Evolutionary conservation across 2,113 vertebrate genomes (phyloP).

Genomic region (Tor tambroides): DNA sequence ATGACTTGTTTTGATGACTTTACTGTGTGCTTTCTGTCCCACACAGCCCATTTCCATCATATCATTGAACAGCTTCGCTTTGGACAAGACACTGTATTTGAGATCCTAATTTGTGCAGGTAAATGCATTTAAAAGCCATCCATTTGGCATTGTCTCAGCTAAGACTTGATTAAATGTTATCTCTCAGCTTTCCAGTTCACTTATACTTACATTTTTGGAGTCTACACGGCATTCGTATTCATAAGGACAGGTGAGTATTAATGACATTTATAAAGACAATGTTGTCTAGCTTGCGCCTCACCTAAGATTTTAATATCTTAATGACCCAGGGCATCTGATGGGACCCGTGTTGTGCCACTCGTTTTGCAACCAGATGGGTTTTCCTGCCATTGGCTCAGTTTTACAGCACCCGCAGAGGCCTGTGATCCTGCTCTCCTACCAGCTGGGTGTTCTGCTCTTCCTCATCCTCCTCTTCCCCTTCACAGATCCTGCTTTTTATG

Average conservation of each 20-base stretch:
- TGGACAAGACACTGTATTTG: slow-evolving; percentile 71
- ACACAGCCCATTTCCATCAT: slow-evolving; percentile 75
- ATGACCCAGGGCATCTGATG: too few relatives aligned
- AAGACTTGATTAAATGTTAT: neutral
- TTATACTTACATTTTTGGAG: slow-evolving; percentile 82
- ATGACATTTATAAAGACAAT: neutral
- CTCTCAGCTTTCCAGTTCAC: slow-evolving; percentile 80
- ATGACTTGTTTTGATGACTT: neutral
- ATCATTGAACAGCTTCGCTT: slow-evolving; percentile 78
- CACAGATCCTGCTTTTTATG: slow-evolving; percentile 78
- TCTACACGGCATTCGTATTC: slow-evolving; percentile 80
- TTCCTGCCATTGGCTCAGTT: slow-evolving; percentile 75
- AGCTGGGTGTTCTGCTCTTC: slow-evolving; percentile 74
- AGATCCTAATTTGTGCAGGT: slow-evolving; percentile 78
- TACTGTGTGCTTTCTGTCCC: slow-evolving; percentile 75
- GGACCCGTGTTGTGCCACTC: slow-evolving; percentile 81
- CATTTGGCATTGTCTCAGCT: neutral
- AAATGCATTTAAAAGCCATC: slow-evolving; percentile 1
- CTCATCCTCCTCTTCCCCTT: slow-evolving; percentile 71
- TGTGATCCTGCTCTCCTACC: slow-evolving; percentile 69
- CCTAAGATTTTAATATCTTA: too few relatives aligned
- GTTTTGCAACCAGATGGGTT: slow-evolving; percentile 83
- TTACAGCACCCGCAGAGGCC: slow-evolving; percentile 72
- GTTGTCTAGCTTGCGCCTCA: neutral
- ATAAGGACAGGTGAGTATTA: slow-evolving; percentile 76